These are phyloP conservation scores for Gymnoscopelus braueri DNA, from an alignment of 2,797 vertebrate genomes.

Conservation along the genomic window DNA sequence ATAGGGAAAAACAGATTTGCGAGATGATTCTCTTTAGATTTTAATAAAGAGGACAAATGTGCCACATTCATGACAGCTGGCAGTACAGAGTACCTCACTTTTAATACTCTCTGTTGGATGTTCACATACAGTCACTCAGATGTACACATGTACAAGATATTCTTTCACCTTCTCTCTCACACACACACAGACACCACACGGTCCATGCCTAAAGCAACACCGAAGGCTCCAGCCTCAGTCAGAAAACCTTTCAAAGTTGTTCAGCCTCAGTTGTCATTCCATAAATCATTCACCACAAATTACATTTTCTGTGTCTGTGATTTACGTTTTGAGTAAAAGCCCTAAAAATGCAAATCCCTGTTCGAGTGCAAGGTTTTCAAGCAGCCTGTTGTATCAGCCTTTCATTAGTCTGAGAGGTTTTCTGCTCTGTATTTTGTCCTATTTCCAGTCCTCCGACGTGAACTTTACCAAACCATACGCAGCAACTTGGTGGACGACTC, in stretches of 20 bases:
- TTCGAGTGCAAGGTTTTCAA: slow-evolving; percentile 52
- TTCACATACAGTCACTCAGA: not conserved
- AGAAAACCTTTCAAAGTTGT: slow-evolving; percentile 58
- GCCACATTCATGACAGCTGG: slow-evolving; percentile 18
- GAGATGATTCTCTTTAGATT: too few relatives aligned
- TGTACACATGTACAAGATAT: not conserved
- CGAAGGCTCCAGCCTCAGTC: slow-evolving; percentile 55
- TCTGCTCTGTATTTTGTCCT: not conserved
- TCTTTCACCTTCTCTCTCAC: not conserved
- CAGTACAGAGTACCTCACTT: slow-evolving; percentile 7
- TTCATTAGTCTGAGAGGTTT: too few relatives aligned
- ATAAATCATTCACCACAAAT: slow-evolving; percentile 78
- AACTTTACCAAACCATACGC: not conserved
- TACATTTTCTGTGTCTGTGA: slow-evolving; percentile 73
- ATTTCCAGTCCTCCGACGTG: too few relatives aligned
- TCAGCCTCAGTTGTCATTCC: slow-evolving; percentile 74
- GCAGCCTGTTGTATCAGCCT: slow-evolving; percentile 17
- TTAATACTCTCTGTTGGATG: slow-evolving; percentile 16
- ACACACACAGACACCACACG: slow-evolving; percentile 1
- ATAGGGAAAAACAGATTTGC: not conserved
- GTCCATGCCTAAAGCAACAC: slow-evolving; percentile 73
- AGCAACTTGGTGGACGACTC: not conserved
- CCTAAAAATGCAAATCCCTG: slow-evolving; percentile 51
- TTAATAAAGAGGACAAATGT: slow-evolving; percentile 28
- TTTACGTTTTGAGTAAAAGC: slow-evolving; percentile 71